Evolutionary conservation across 2,113 vertebrate species (phyloP).

Genomic region (Girardinichthys multiradiatus): DNA sequence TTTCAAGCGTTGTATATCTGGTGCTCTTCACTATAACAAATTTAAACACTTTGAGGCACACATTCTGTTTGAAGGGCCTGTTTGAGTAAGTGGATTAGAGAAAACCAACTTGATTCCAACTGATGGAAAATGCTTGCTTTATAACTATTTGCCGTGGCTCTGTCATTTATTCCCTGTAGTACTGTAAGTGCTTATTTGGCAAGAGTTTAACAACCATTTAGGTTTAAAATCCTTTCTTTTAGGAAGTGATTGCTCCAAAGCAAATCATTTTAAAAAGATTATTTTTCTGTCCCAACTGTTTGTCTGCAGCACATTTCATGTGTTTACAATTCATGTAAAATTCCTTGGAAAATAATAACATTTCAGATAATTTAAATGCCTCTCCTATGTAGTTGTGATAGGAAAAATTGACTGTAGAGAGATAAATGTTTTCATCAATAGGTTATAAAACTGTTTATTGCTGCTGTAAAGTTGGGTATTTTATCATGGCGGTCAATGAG

Average conservation of each 20-base stretch:
- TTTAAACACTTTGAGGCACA: constrained; percentile 20
- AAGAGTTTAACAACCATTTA: constrained; percentile 56
- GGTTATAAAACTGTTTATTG: not conserved
- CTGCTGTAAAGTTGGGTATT: not conserved
- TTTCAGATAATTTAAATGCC: not conserved
- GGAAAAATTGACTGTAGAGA: not conserved
- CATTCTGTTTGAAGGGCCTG: constrained; percentile 41
- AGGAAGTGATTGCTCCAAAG: constrained; percentile 47
- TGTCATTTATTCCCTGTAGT: constrained; percentile 60
- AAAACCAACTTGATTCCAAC: constrained; percentile 55
- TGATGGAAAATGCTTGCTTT: constrained; percentile 60
- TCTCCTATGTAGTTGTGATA: not conserved
- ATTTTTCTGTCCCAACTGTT: not conserved
- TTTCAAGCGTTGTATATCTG: constrained; percentile 11
- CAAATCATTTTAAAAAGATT: constrained; percentile 41
- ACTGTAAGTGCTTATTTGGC: constrained; percentile 79
- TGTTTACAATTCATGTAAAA: not conserved
- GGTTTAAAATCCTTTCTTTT: constrained; percentile 65
- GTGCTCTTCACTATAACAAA: constrained; percentile 34
- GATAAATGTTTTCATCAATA: not conserved
- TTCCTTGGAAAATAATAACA: not conserved
- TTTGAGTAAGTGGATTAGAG: constrained; percentile 30
- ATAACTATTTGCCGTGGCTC: constrained; percentile 59
- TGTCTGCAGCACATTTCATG: constrained; percentile 2
- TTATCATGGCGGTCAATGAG: not conserved